Base-by-base conservation (phyloP, 2,797 vertebrate genomes). In the Remorina albescens region DNA sequence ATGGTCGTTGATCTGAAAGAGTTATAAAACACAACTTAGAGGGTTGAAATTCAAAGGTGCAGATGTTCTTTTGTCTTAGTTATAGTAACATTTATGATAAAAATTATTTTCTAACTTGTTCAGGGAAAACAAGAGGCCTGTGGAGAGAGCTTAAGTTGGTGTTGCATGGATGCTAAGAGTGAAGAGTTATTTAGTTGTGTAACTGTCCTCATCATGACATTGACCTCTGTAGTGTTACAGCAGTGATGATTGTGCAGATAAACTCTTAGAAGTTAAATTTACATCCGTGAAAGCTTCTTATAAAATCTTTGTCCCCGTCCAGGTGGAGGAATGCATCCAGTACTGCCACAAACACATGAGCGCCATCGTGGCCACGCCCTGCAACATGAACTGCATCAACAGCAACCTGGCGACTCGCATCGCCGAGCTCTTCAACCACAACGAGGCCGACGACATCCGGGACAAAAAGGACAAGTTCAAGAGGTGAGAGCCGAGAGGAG, bases 381-480 rank as follows among this genome's bases (percentile, higher is more conserved):
- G 97, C 92, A 99, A 98, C 92, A 99, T 99, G 98, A 99, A 97
- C 91, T 99, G 98, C 92, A 97, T 99, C 93, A 99, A 98, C 78
- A 96, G 95, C 89, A 97, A 96, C 86, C 94, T 99, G 84, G 94
- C 96, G 1, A 95, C 92, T 0, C 94, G 96, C 75, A 97, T 99
- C 66, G 94, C 97, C 5, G 95, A 96, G 49, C 95, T 98, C 41
- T 99, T 99, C 90, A 96, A 92, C 37, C 98, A 99, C 89, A 97
- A 95, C 46, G 96, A 99, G 88, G 91, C 98, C 10, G 96, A 99
- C 62, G 96, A 99, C 72, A 90, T 99, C 89, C 95, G 96, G 86
- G 98, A 99, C 95, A 98, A 97, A 71, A 99, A 97, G 77, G 98
- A 99, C 93, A 99, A 99, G 86, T 99, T 99, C 88, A 98, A 97